Evolutionary conservation across 2,888 invertebrate species (phyloP), one percentile per base, ranked within the genome.

Genomic region (Drosophila maculinotata): DNA sequence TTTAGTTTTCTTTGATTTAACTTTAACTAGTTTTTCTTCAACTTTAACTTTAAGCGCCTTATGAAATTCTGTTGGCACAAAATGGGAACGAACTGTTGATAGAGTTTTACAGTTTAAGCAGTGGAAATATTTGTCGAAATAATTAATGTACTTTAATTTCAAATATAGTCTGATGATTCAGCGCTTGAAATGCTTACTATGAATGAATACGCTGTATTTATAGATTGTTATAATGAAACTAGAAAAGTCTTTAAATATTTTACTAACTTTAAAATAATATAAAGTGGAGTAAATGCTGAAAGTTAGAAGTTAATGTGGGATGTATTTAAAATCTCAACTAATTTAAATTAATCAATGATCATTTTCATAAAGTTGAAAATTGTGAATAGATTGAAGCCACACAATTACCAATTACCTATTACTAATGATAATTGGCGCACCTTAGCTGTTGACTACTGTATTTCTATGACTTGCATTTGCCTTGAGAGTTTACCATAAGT

Each of bases 21-120:
- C 56, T 69, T n/a, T n/a, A n/a, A n/a, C n/a, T n/a, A n/a, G n/a
- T n/a, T n/a, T n/a, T n/a, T n/a, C n/a, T n/a, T n/a, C n/a, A n/a
- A n/a, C n/a, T n/a, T n/a, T n/a, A n/a, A 75, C 56, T 62, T 36
- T 77, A 77, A 77, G 57, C 81, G 60, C 64, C 62, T 77, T 63
- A 76, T 54, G 48, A 69, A 52, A 42, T 35, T 56, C 20, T 20
- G n/a, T n/a, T n/a, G n/a, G n/a, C n/a, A 51, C 20, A 3, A 44
- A 84, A 77, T 82, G 83, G 57, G 80, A 79, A 74, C 86, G 51
- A 82, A 79, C 79, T 67, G 79, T 82, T 54, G 48, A 52, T 49
- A 10, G 23, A 28, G 25, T 69, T 75, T 71, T 67, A 85, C 76
- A 67, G 67, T 80, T 79, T 69, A 67, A 80, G 57, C 31, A 47